Evolutionary conservation across 2,888 invertebrate genomes (phyloP).

Genomic region (Candidula unifasciata): DNA sequence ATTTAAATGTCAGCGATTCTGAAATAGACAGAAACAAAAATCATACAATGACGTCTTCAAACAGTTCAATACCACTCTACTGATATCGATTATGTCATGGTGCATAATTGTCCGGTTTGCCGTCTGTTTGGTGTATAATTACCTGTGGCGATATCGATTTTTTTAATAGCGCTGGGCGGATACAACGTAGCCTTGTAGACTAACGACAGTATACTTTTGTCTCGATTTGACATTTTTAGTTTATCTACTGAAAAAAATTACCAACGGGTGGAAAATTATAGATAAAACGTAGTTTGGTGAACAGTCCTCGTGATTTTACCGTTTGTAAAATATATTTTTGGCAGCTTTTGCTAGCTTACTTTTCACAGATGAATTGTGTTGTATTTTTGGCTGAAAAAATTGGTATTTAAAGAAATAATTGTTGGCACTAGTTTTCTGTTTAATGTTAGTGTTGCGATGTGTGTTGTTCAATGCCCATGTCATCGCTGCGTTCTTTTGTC

Average conservation of each 20-base stretch:
- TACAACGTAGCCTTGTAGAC: neutral
- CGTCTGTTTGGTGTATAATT: constrained; percentile 5
- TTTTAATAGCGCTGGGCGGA: neutral
- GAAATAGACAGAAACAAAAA: neutral
- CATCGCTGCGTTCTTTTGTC: too few relatives aligned
- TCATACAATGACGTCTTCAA: constrained; percentile 2
- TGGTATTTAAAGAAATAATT: neutral
- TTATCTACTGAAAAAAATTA: neutral
- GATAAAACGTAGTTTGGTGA: neutral
- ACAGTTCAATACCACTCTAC: neutral
- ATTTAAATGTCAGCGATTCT: neutral
- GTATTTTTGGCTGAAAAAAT: neutral
- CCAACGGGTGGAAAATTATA: neutral
- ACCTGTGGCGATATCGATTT: constrained; percentile 1
- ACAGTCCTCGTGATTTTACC: too few relatives aligned
- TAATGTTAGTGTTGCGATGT: too few relatives aligned
- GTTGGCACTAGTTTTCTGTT: neutral
- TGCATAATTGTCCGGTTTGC: constrained; percentile 1
- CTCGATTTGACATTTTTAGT: neutral
- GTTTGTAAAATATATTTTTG: too few relatives aligned
- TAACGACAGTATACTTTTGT: neutral
- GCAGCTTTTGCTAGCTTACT: neutral
- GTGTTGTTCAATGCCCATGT: too few relatives aligned
- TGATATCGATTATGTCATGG: constrained; percentile 6
- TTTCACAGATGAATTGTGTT: neutral